Base-by-base conservation (phyloP, 1,140 invertebrate species). In the Drosophila leontia region DNA sequence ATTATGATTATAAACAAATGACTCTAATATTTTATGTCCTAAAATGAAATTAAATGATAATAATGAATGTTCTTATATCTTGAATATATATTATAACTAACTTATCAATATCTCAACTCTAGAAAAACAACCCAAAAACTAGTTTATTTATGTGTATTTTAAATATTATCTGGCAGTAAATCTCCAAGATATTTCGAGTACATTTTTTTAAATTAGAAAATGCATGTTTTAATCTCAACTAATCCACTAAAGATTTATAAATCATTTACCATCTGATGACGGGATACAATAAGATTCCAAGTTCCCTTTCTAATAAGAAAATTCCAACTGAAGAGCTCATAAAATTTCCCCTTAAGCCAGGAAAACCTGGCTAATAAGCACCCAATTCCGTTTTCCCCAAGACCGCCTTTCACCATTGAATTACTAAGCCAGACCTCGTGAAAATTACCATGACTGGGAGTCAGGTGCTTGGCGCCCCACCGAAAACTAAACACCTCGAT, bases 401-500 rank as follows among this genome's bases (percentile, higher is more conserved):
- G 35, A 42, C 35, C 7, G 5, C 37, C 37, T 12, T 19, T 69
- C n/a, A 50, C 44, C 37, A 17, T 50, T 34, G 19, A 26, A 41
- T 51, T 29, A 44, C 45, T 6, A 53, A 68, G 51, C 26, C 50
- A 58, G 48, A 70, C n/a, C 51, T n/a, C 51, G 26, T 51, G 35
- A 60, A 71, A 72, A 59, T 59, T 37, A 51, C 67, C 44, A 51
- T 60, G 37, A 50, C 37, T 51, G 19, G 7, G 15, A 68, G 44
- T 60, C 69, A 71, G 55, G 69, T 72, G 67, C 37, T 51, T 34
- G 41, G 44, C 55, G 9, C 42, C 8, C 5, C 39, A 60, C 26
- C 26, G 11, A 50, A 50, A 57, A 79, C 42, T 23, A 51, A 67
- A 58, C 53, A 41, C 74, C 61, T 53, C 70, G 9, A 44, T 17